Evolutionary conservation across 2,113 vertebrate species (phyloP).

Genomic region (Gavia stellata): DNA sequence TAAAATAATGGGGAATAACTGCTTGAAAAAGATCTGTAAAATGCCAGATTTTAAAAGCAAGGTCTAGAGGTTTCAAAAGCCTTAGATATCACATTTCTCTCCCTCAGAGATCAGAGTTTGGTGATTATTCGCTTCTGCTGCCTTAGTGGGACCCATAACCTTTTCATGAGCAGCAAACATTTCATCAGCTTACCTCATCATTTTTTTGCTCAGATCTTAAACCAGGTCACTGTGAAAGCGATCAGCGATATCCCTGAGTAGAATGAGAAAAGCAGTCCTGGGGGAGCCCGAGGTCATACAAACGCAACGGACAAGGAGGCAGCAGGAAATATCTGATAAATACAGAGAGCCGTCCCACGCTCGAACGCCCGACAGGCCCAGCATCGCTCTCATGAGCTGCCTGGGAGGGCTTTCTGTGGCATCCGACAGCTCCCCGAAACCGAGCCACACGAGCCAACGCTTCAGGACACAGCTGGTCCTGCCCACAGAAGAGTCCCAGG

Average conservation of each 20-base stretch:
- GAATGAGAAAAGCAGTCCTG: not conserved
- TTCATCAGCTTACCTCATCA: not conserved
- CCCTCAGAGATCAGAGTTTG: not conserved
- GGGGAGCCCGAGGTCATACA: not conserved
- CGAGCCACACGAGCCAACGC: not conserved
- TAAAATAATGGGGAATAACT: not conserved
- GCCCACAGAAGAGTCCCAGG: fast-evolving
- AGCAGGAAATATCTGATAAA: conserved; percentile 19
- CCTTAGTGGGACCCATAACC: not conserved
- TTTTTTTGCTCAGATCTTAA: not conserved
- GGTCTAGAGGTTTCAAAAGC: not conserved
- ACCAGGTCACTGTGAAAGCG: not conserved
- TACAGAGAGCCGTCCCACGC: not conserved
- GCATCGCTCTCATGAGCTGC: fast-evolving
- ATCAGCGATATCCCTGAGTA: not conserved
- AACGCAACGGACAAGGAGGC: not conserved
- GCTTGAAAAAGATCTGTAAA: not conserved
- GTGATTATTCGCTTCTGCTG: not conserved
- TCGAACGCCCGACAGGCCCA: not conserved
- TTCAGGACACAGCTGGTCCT: not conserved
- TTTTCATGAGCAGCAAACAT: not conserved
- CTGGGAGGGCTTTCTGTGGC: not conserved
- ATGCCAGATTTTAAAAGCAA: not conserved
- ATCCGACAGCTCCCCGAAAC: not conserved
- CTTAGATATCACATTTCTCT: not conserved